These are phyloP conservation scores for Chlorocebus sabaeus DNA, from an alignment of 2,113 vertebrate genomes.

Conservation along the genomic window DNA sequence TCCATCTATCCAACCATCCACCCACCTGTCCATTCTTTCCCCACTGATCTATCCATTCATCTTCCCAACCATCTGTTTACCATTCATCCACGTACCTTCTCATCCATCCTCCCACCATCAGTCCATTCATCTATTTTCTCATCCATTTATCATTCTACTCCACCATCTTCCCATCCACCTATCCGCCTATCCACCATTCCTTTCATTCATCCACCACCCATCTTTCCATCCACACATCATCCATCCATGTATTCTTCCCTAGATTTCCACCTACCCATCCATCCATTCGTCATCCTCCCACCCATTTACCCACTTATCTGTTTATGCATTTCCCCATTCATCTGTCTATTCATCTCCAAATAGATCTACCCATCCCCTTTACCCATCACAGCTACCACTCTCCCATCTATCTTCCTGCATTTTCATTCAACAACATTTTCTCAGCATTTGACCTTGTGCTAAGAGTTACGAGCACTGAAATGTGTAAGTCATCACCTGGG, in stretches of 20 bases:
- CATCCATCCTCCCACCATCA: no score
- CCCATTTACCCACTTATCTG: background rate
- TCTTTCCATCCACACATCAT: background rate
- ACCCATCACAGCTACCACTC: no score
- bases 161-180: background rate
- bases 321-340: background rate
- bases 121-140: background rate
- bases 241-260: background rate
- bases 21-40: background rate
- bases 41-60: background rate
- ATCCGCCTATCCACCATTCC: background rate
- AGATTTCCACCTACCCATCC: background rate
- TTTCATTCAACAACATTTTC: background rate
- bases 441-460: background rate
- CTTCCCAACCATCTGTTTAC: background rate
- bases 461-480: background rate
- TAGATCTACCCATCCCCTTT: background rate
- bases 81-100: background rate
- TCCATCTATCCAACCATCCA: background rate
- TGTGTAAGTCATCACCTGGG: background rate
- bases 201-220: background rate
- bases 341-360: background rate
- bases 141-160: background rate
- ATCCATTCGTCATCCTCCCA: background rate
- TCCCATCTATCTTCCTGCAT: background rate